A percentile compares a stretch with the other conserved stretches of the same genome.
Conservation (phyloP, 2,113 vertebrate species). For the Urocitellus parryii region DNA sequence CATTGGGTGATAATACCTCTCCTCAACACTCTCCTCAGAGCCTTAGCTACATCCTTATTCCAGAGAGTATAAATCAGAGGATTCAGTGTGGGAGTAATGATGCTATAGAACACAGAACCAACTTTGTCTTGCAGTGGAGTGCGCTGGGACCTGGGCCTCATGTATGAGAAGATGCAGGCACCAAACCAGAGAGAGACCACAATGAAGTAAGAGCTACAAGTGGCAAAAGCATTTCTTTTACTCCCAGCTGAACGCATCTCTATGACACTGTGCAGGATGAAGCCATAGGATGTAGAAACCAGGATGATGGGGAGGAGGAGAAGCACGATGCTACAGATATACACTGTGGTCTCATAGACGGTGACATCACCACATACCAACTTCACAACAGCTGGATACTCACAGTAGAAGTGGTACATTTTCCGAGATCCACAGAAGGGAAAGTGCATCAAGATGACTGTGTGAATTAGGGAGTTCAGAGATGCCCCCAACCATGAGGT, state of each 20-base stretch:
- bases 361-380: slow-evolving; percentile 49
- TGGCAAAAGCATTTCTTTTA: slow-evolving; percentile 62
- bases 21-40: background rate
- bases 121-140: slow-evolving; percentile 63
- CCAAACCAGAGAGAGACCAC: slow-evolving; percentile 70
- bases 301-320: slow-evolving; percentile 39
- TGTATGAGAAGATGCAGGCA: slow-evolving; percentile 54
- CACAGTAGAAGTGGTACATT: no score
- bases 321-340: background rate
- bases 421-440: no score
- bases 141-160: slow-evolving; percentile 43
- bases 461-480: slow-evolving; percentile 6
- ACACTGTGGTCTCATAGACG: slow-evolving; percentile 7
- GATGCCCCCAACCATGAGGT: background rate
- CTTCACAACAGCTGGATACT: background rate
- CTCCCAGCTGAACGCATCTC: background rate
- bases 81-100: slow-evolving; percentile 59
- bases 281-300: slow-evolving; percentile 43
- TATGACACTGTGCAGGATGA: slow-evolving; percentile 62
- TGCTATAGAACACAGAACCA: slow-evolving; percentile 53
- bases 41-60: slow-evolving; percentile 67
- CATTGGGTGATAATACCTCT: background rate
- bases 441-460: no score
- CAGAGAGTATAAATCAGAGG: background rate
- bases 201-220: slow-evolving; percentile 54